Conservation (phyloP, 2,888 invertebrate genomes). For the Temnothorax ravouxi region DNA sequence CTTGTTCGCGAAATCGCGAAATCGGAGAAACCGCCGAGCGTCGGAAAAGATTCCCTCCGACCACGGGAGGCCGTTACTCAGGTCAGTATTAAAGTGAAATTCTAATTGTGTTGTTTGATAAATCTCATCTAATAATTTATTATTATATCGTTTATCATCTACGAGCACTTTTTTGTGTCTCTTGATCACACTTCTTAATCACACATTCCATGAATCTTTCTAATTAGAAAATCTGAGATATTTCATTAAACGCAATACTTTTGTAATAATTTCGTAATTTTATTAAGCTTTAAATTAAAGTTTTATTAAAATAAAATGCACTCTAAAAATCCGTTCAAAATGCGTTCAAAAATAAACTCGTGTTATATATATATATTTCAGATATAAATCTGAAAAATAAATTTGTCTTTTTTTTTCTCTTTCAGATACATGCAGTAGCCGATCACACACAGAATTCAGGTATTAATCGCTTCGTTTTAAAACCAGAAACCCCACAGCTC, state of each 20-base stretch:
- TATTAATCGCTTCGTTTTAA: constrained; percentile 82
- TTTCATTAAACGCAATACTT: neutral
- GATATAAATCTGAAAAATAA: neutral
- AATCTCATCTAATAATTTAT: neutral
- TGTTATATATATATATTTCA: too few species aligned
- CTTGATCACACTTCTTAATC: neutral
- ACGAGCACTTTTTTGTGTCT: neutral
- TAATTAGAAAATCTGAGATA: neutral
- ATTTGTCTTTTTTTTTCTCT: constrained; percentile 30
- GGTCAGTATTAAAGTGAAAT: constrained; percentile 57
- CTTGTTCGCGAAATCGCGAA: constrained; percentile 12
- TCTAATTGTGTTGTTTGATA: neutral
- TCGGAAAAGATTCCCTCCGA: constrained; percentile 40
- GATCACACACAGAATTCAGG: constrained; percentile 77
- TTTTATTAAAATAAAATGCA: neutral
- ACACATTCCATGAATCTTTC: neutral
- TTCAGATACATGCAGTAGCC: constrained; percentile 61
- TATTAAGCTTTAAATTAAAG: neutral
- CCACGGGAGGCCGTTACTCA: constrained; percentile 61
- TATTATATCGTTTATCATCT: neutral
- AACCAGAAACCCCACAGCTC: constrained; percentile 80
- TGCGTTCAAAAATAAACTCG: neutral
- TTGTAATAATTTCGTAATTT: constrained; percentile 2
- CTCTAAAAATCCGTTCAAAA: too few species aligned
- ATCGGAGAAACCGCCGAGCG: constrained; percentile 33